phyloP scores from a whole-genome alignment of 1,140 invertebrate species.

The Tenebrio molitor region DNA sequence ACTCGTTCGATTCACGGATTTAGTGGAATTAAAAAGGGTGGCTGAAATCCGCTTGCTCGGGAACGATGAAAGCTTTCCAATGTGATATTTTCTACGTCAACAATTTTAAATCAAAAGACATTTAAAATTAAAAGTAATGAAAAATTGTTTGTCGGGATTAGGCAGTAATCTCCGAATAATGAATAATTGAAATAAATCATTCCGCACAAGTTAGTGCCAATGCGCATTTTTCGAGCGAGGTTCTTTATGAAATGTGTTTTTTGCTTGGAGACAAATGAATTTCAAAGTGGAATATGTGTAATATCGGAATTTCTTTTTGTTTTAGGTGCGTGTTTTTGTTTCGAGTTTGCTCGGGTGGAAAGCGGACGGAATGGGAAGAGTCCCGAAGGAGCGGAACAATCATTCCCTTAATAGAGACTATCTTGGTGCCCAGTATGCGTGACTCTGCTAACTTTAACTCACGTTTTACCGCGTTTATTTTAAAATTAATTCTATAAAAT shows the following conservation, averaged over 20 bases:
- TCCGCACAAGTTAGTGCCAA: background rate
- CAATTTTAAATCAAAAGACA: constrained; percentile 32
- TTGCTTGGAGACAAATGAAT: no score
- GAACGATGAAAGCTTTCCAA: constrained; percentile 42
- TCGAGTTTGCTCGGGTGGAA: constrained; percentile 3
- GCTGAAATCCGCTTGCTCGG: constrained; percentile 17
- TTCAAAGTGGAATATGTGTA: background rate
- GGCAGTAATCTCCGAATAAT: constrained; percentile 5
- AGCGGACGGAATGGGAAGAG: background rate
- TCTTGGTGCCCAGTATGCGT: background rate
- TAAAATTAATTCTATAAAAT: background rate
- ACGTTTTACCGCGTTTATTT: background rate
- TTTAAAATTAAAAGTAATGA: constrained; percentile 34
- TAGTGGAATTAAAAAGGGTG: constrained; percentile 43
- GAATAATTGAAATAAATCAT: constrained; percentile 19
- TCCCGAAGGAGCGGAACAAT: background rate
- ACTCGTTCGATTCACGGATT: constrained; percentile 31
- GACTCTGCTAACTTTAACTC: background rate
- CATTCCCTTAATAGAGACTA: background rate
- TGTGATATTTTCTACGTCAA: constrained; percentile 44
- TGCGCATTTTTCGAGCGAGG: no score
- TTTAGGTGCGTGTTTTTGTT: background rate
- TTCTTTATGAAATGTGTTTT: no score
- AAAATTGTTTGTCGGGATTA: constrained; percentile 8
- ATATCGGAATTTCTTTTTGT: background rate